Conservation (phyloP, 53 echinoderm and acorn worm species). For the Luidia sarsii region DNA sequence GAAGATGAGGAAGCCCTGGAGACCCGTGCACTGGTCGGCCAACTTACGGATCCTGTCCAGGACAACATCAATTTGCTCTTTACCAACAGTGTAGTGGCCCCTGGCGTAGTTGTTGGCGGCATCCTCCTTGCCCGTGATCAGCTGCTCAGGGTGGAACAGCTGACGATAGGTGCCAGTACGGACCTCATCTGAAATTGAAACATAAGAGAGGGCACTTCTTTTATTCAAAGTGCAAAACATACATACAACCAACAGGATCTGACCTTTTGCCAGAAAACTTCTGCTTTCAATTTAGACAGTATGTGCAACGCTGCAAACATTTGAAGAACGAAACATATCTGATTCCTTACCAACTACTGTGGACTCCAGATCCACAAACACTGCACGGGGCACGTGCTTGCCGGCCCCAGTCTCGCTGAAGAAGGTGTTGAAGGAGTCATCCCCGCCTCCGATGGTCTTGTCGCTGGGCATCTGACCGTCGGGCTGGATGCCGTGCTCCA, state of each 20-base stretch:
- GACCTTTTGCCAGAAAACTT: too few species aligned
- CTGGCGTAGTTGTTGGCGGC: slow-evolving; percentile 76
- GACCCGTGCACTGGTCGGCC: slow-evolving; percentile 78
- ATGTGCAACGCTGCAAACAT: too few species aligned
- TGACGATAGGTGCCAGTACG: slow-evolving; percentile 63
- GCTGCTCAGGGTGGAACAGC: slow-evolving; percentile 61
- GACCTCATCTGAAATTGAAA: slow-evolving; percentile 55
- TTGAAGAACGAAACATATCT: too few species aligned
- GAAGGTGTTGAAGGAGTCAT: slow-evolving; percentile 53
- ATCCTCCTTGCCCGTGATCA: slow-evolving; percentile 64
- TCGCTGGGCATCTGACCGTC: slow-evolving; percentile 94
- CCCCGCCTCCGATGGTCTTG: slow-evolving; percentile 65
- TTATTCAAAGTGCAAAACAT: too few species aligned
- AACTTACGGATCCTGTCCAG: too few species aligned
- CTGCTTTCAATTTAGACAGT: too few species aligned
- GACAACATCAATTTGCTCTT: too few species aligned
- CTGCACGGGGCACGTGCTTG: too few species aligned
- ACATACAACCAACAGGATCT: too few species aligned
- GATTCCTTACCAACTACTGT: too few species aligned
- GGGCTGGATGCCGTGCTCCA: slow-evolving; percentile 82
- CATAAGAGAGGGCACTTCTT: too few species aligned
- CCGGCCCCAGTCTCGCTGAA: slow-evolving; percentile 35
- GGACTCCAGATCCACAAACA: too few species aligned
- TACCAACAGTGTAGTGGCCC: slow-evolving; percentile 74
- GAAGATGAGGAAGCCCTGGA: slow-evolving; percentile 74